A percentile compares a stretch with the other conserved stretches of the same genome.
These are phyloP conservation scores for Chroicocephalus ridibundus DNA, from an alignment of 2,113 vertebrate genomes.

Conservation along the genomic window DNA sequence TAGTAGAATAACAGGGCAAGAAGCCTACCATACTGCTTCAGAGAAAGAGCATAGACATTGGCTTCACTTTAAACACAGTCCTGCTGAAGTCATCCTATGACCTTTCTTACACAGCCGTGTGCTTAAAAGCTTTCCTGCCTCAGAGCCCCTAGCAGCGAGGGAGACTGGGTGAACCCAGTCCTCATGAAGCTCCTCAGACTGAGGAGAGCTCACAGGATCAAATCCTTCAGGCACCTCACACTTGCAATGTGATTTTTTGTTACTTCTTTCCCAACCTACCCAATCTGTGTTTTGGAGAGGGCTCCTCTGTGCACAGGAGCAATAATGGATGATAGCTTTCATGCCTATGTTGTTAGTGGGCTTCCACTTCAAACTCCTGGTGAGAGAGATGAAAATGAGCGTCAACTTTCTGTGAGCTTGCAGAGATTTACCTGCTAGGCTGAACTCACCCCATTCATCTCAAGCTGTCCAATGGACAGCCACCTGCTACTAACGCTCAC, in stretches of 20 bases:
- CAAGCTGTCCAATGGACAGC: neutral
- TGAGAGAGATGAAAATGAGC: neutral
- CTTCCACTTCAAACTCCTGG: neutral
- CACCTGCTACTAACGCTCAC: neutral
- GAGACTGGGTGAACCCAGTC: neutral
- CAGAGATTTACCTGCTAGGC: neutral
- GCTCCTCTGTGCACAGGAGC: neutral
- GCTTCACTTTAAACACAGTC: neutral
- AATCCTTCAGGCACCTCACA: neutral
- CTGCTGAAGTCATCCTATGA: neutral
- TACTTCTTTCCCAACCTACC: neutral
- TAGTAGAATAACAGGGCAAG: neutral
- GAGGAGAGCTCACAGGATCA: neutral
- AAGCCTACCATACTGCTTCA: neutral
- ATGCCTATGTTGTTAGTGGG: neutral
- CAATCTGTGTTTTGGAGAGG: neutral
- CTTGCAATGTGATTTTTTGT: neutral
- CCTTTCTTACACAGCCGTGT: neutral
- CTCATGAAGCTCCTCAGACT: neutral
- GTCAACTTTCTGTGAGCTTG: fast-evolving
- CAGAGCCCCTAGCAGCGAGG: neutral
- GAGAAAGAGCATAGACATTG: neutral
- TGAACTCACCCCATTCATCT: neutral
- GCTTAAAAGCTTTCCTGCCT: neutral
- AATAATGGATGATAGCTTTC: neutral